Percentiles rank a stretch among this genome's conserved stretches.
phyloP scores from a whole-genome alignment of 2,113 vertebrate genomes.

The Leucoraja erinaceus region DNA sequence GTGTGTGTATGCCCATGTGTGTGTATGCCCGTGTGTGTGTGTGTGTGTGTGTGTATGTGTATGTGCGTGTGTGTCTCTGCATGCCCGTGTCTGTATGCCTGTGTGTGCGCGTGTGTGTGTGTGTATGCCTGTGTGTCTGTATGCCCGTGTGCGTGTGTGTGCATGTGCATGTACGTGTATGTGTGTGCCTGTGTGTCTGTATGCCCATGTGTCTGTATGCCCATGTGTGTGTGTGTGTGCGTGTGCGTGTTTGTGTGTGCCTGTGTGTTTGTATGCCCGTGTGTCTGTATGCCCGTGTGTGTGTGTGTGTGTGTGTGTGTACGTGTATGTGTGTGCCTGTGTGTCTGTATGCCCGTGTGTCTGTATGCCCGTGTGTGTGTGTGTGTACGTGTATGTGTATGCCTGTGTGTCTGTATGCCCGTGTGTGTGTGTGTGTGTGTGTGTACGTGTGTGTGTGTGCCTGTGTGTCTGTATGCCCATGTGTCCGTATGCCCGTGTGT shows the following conservation, averaged over 20 bases:
- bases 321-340: too few species aligned
- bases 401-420: too few species aligned
- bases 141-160: background rate
- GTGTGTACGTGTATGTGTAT: too few species aligned
- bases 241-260: background rate
- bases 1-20: too few species aligned
- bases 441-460: background rate
- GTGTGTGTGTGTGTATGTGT: too few species aligned
- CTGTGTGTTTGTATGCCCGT: background rate
- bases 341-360: too few species aligned
- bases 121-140: background rate
- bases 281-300: too few species aligned
- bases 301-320: too few species aligned
- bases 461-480: background rate
- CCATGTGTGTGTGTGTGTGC: background rate
- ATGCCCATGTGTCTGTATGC: background rate
- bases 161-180: background rate
- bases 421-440: background rate
- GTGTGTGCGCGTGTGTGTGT: background rate
- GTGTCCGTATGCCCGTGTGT: background rate
- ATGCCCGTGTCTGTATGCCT: too few species aligned
- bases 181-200: background rate
- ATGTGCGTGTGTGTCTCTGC: background rate
- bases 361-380: too few species aligned
- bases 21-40: too few species aligned